Evolutionary conservation across 2,888 invertebrate genomes (phyloP).

Genomic region (Hirtodrosophila duncani): DNA sequence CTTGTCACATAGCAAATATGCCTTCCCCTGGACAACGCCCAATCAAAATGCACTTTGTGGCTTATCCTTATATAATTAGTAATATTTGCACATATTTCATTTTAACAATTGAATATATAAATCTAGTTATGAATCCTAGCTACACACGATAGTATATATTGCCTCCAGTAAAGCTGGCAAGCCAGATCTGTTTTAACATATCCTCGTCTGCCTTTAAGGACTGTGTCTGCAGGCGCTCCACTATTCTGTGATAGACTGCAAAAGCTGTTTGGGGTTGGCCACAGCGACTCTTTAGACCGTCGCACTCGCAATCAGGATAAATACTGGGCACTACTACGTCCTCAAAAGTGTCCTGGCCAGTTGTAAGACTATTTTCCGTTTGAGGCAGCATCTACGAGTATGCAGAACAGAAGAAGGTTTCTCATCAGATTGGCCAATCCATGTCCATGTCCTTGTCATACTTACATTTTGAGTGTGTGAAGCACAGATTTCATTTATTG

Average conservation of each 20-base stretch:
- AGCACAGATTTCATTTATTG: slow-evolving; percentile 43
- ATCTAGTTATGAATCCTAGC: not conserved
- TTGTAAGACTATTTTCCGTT: slow-evolving; percentile 19
- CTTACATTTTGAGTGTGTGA: slow-evolving; percentile 2
- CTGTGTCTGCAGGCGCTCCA: slow-evolving; percentile 21
- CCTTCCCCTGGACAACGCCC: too few relatives aligned
- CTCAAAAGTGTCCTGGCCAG: not conserved
- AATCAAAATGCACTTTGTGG: too few relatives aligned
- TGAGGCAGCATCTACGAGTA: slow-evolving; percentile 46
- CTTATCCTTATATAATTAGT: too few relatives aligned
- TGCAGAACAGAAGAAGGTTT: not conserved
- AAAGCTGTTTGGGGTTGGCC: slow-evolving; percentile 39
- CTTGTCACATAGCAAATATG: too few relatives aligned
- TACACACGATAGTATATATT: slow-evolving; percentile 44
- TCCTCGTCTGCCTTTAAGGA: slow-evolving; percentile 7
- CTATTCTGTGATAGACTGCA: slow-evolving; percentile 37
- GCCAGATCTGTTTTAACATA: slow-evolving; percentile 43
- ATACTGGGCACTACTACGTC: not conserved
- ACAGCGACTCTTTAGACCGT: slow-evolving; percentile 48
- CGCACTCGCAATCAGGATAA: slow-evolving; percentile 25
- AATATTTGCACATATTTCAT: too few relatives aligned
- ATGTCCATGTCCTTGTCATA: too few relatives aligned
- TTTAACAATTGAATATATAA: slow-evolving; percentile 3
- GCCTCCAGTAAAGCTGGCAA: slow-evolving; percentile 49
- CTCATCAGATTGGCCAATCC: too few relatives aligned